These are phyloP conservation scores for Drosophila nr. perissopoda DNA, from an alignment of 2,888 invertebrate species.

Conservation along the genomic window DNA sequence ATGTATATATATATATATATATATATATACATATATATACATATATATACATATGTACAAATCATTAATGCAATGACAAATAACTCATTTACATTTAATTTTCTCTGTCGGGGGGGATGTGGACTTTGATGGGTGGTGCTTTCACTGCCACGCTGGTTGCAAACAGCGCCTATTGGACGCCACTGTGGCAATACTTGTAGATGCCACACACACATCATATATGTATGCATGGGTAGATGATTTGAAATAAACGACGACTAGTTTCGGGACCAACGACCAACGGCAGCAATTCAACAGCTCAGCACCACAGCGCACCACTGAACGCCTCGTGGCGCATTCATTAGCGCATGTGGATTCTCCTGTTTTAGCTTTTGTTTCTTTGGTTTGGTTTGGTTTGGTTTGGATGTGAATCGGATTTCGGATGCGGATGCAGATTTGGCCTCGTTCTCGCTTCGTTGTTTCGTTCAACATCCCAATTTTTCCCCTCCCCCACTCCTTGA, in stretches of 20 bases:
- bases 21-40: not conserved
- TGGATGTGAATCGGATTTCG: conserved; percentile 30
- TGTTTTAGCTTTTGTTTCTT: not conserved
- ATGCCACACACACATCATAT: conserved; percentile 29
- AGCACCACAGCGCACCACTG: conserved; percentile 8
- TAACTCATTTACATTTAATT: conserved; percentile 22
- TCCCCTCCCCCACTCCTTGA: not conserved
- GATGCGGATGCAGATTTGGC: conserved; percentile 57
- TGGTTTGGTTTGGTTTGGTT: conserved; percentile 6
- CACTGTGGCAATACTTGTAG: conserved; percentile 55
- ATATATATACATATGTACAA: not conserved
- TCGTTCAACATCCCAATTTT: conserved; percentile 41
- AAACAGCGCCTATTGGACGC: conserved; percentile 71
- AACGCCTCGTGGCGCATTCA: conserved; percentile 56
- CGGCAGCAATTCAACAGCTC: conserved; percentile 61
- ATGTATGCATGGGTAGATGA: conserved; percentile 38
- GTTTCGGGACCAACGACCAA: conserved; percentile 55
- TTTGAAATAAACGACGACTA: conserved; percentile 65
- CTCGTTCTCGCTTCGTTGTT: conserved; percentile 62
- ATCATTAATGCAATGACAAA: conserved; percentile 22
- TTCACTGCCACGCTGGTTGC: conserved; percentile 25
- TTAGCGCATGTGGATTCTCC: conserved; percentile 60
- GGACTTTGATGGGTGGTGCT: conserved; percentile 11
- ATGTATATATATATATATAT: not conserved
- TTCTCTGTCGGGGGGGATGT: conserved; percentile 1